Evolutionary conservation across 2,113 vertebrate species (phyloP).

Genomic region (Pachyramphus minor): DNA sequence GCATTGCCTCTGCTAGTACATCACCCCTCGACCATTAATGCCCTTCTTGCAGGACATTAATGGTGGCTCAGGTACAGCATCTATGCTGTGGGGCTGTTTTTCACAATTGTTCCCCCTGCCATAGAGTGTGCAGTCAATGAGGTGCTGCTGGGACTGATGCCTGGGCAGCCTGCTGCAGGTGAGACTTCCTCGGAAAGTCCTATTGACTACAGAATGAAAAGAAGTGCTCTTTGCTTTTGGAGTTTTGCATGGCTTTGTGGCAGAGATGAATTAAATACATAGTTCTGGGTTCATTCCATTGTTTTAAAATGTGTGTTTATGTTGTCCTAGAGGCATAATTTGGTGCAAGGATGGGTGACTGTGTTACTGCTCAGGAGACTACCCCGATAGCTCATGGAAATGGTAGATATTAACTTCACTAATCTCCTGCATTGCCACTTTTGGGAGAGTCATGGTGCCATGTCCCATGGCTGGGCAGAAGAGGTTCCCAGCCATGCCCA

Average conservation of each 20-base stretch:
- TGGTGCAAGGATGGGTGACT: background rate
- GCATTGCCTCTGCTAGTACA: background rate
- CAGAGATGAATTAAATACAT: background rate
- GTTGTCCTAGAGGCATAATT: background rate
- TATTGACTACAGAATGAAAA: background rate
- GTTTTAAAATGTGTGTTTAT: background rate
- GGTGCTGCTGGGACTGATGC: background rate
- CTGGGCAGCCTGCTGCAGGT: background rate
- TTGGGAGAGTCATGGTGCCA: background rate
- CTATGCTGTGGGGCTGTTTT: background rate
- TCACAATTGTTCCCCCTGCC: background rate
- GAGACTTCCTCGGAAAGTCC: background rate
- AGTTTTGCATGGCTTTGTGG: background rate
- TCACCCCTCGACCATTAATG: no score
- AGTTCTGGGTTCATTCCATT: background rate
- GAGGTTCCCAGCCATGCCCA: background rate
- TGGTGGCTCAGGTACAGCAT: background rate
- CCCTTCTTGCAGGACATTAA: background rate
- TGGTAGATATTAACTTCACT: background rate
- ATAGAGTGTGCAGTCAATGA: fast-evolving
- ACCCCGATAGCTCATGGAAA: background rate
- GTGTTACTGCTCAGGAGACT: background rate
- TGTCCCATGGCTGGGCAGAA: background rate
- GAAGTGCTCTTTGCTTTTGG: background rate
- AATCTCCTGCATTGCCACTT: background rate